These are phyloP conservation scores for Leptocoma aspasia DNA, from an alignment of 2,113 vertebrate species.

Conservation along the genomic window DNA sequence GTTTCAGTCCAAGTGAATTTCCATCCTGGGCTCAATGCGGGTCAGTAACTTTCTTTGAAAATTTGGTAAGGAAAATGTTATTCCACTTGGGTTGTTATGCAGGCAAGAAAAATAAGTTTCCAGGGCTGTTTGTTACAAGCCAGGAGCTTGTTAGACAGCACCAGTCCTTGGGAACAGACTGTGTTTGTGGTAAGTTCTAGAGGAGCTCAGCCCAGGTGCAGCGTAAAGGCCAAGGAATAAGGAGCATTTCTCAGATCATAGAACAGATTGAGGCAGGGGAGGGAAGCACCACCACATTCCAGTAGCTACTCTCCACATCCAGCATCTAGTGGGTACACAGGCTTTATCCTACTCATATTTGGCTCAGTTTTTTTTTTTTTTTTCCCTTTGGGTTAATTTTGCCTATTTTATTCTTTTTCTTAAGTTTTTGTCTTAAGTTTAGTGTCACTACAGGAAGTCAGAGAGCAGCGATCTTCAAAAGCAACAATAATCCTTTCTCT, in stretches of 20 bases:
- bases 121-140: neutral
- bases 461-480: neutral
- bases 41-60: neutral
- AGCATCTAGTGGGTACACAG: neutral
- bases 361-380: neutral
- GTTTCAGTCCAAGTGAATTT: neutral
- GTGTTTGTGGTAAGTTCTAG: neutral
- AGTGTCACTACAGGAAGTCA: neutral
- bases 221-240: accelerated
- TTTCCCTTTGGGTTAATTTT: neutral
- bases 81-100: neutral
- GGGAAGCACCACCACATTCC: neutral
- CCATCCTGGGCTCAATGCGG: accelerated
- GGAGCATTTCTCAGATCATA: neutral
- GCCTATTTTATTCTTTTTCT: neutral
- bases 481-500: neutral
- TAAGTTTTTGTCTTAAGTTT: constrained; percentile 1
- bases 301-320: neutral
- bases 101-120: neutral
- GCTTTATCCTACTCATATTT: neutral
- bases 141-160: neutral
- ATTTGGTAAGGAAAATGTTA: neutral
- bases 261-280: accelerated
- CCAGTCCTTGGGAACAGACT: neutral
- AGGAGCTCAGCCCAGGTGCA: neutral